These are phyloP conservation scores for Odontocolon sp. DNA, from an alignment of 2,888 invertebrate genomes.

Conservation along the genomic window DNA sequence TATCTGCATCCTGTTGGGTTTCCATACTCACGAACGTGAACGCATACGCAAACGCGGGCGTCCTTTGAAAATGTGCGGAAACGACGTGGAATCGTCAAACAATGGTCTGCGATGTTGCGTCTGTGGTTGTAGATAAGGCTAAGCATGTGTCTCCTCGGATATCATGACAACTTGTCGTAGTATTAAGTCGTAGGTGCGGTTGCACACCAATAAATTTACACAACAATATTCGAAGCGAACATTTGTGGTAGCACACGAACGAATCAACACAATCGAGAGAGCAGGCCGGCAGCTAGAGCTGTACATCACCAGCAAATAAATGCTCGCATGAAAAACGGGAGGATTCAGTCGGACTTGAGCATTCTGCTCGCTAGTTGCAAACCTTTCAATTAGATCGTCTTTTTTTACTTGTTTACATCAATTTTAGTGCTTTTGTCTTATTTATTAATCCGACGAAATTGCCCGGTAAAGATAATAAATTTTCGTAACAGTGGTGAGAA, in stretches of 20 bases:
- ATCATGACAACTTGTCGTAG: too few species aligned
- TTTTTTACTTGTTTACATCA: not conserved
- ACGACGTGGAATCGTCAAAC: conserved; percentile 41
- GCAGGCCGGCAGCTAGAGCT: conserved; percentile 18
- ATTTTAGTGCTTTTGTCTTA: not conserved
- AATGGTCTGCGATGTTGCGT: conserved; percentile 31
- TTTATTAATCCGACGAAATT: too few species aligned
- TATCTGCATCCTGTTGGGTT: conserved; percentile 50
- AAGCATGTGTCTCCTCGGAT: not conserved
- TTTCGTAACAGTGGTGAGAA: too few species aligned
- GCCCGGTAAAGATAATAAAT: too few species aligned
- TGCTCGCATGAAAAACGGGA: conserved; percentile 42
- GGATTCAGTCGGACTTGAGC: conserved; percentile 53
- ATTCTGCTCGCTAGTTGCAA: conserved; percentile 9
- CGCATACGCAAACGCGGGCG: conserved; percentile 8
- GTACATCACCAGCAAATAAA: conserved; percentile 51
- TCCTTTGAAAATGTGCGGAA: conserved; percentile 24
- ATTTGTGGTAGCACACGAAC: not conserved
- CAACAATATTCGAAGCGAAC: conserved; percentile 4
- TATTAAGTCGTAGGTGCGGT: conserved; percentile 21
- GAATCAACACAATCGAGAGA: conserved; percentile 41
- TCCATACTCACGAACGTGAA: not conserved
- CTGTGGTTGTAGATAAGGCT: conserved; percentile 36
- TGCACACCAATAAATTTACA: not conserved
- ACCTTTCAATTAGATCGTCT: not conserved